Conservation (phyloP, 64 coral and sea anemone species). For the Montipora sp. region DNA sequence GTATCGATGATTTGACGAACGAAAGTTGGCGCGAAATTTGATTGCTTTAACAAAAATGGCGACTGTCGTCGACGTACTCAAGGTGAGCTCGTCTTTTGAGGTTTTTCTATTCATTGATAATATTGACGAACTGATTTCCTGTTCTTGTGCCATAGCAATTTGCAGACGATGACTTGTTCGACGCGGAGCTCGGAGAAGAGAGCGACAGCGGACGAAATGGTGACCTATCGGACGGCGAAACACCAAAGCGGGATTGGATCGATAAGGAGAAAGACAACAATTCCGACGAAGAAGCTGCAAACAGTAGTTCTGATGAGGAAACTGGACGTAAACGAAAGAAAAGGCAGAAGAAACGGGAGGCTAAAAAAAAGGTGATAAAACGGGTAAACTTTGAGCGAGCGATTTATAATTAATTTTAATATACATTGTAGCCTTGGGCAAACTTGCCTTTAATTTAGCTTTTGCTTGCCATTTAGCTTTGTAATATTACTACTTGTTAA, state of each 20-base stretch:
- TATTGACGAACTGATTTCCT: neutral
- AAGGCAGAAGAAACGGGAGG: slow-evolving; percentile 36
- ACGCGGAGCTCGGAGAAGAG: slow-evolving; percentile 72
- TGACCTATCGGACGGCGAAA: slow-evolving; percentile 30
- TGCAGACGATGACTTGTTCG: slow-evolving; percentile 79
- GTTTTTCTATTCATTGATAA: neutral
- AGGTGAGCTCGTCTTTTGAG: slow-evolving; percentile 16
- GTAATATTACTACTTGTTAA: too few relatives aligned
- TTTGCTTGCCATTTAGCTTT: too few relatives aligned
- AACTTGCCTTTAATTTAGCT: too few relatives aligned
- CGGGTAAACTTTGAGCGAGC: neutral
- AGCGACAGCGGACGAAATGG: slow-evolving; percentile 44
- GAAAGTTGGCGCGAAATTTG: slow-evolving; percentile 46
- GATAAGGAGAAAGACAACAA: slow-evolving; percentile 10
- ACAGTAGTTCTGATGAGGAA: slow-evolving; percentile 47
- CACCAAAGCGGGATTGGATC: neutral
- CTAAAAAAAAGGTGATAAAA: slow-evolving; percentile 31
- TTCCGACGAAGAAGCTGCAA: slow-evolving; percentile 24
- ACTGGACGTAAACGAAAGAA: slow-evolving; percentile 8
- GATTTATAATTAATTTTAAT: too few relatives aligned
- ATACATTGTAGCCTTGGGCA: too few relatives aligned
- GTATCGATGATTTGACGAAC: neutral
- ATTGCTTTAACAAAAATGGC: slow-evolving; percentile 19
- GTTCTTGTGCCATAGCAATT: slow-evolving; percentile 17
- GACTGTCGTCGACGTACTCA: slow-evolving; percentile 11